A percentile compares a stretch with the other conserved stretches of the same genome.
Conservation (phyloP, 2,113 vertebrate genomes). For the Mirza zaza region DNA sequence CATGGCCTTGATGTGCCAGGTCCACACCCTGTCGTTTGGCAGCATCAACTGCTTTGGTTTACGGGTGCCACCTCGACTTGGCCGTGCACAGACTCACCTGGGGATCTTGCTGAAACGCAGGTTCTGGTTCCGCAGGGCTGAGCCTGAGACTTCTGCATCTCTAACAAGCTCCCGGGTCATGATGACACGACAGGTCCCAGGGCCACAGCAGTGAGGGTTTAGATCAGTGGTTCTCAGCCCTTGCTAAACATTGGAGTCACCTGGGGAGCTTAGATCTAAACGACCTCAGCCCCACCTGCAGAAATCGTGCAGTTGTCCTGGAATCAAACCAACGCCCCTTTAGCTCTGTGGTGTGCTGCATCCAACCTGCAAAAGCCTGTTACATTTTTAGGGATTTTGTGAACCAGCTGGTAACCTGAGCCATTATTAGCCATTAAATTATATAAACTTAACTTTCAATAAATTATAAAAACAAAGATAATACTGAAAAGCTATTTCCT, state of each 20-base stretch:
- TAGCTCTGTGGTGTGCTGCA: fast-evolving
- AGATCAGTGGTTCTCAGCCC: not conserved
- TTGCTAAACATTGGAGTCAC: not conserved
- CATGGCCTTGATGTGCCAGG: not conserved
- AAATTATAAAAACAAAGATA: not conserved
- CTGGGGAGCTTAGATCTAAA: not conserved
- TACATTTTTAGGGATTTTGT: not conserved
- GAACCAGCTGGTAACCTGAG: not conserved
- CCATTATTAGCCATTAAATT: not conserved
- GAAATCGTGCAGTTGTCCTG: not conserved
- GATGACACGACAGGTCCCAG: fast-evolving
- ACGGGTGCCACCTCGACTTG: not conserved
- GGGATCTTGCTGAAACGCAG: not conserved
- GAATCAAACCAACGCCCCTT: not conserved
- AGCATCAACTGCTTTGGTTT: too few species aligned
- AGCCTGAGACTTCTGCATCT: not conserved
- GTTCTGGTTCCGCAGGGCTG: not conserved
- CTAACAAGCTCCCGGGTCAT: not conserved
- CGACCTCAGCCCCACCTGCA: not conserved
- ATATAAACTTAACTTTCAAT: not conserved
- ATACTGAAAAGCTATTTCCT: not conserved
- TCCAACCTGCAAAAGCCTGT: not conserved
- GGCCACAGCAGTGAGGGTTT: not conserved
- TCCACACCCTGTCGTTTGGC: fast-evolving
- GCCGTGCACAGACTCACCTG: not conserved